These are phyloP conservation scores for Nasonia vitripennis DNA, from an alignment of 1,140 invertebrate genomes.

Conservation along the genomic window DNA sequence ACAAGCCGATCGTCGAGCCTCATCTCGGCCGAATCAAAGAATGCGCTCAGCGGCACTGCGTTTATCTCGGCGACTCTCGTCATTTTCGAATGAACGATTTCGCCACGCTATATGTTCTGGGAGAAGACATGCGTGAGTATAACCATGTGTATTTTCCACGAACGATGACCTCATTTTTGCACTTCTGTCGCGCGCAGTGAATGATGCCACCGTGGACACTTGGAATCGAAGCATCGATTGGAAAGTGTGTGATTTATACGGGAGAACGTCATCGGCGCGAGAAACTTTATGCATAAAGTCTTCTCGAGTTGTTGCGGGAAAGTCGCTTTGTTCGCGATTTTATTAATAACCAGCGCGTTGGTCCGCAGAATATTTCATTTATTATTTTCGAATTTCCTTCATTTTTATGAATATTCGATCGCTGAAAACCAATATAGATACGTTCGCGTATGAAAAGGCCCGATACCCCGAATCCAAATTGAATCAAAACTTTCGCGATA, in stretches of 20 bases:
- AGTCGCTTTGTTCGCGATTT: too few relatives aligned
- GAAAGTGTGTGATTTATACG: background rate
- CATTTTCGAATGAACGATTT: conserved; percentile 13
- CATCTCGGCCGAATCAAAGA: background rate
- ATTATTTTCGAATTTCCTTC: too few relatives aligned
- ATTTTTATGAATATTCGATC: too few relatives aligned
- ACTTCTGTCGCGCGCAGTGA: background rate
- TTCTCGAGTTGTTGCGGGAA: background rate
- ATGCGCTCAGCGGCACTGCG: background rate
- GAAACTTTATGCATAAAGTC: conserved; percentile 1
- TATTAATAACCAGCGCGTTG: too few relatives aligned
- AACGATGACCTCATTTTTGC: conserved; percentile 42
- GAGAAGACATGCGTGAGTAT: background rate
- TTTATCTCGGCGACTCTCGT: conserved; percentile 16
- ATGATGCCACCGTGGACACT: conserved; percentile 19
- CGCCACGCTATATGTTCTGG: too few relatives aligned
- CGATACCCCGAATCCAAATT: too few relatives aligned
- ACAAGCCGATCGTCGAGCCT: background rate
- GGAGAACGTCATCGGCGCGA: background rate
- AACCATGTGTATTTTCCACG: conserved; percentile 15
- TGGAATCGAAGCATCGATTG: conserved; percentile 20
- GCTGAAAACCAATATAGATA: too few relatives aligned
- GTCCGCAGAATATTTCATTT: too few relatives aligned
- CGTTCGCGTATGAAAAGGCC: too few relatives aligned
- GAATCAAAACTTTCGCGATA: too few relatives aligned